phyloP scores from a whole-genome alignment of 2,797 vertebrate species.

The Notamacropus eugenii region DNA sequence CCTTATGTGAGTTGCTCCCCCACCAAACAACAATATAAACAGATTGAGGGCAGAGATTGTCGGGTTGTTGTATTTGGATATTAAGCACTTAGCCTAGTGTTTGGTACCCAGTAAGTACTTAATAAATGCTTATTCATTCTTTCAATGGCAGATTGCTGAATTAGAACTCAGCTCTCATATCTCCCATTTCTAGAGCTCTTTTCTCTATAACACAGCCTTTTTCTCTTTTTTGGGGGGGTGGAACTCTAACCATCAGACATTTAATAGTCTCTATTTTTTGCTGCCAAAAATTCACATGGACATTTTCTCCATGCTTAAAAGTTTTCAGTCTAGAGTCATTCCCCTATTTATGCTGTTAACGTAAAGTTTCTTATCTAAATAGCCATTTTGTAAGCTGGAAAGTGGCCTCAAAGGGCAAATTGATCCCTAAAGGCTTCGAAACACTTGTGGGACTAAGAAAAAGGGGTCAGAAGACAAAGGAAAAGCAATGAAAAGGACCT shows the following conservation, averaged over 20 bases:
- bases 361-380: neutral
- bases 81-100: neutral
- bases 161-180: neutral
- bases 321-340: neutral
- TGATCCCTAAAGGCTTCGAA: neutral
- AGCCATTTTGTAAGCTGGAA: neutral
- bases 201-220: neutral
- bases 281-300: neutral
- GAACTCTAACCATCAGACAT: conserved; percentile 4
- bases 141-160: neutral
- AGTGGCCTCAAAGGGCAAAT: neutral
- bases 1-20: neutral
- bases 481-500: neutral
- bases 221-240: neutral
- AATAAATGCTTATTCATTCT: neutral
- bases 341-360: neutral
- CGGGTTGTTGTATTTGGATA: neutral
- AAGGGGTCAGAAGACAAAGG: neutral
- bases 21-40: neutral
- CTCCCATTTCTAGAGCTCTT: neutral
- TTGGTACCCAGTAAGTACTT: neutral
- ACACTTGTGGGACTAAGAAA: neutral
- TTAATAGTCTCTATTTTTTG: conserved; percentile 12
- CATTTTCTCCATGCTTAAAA: neutral
- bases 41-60: neutral